A percentile compares a stretch with the other conserved stretches of the same genome.
Evolutionary conservation across 2,797 vertebrate species (phyloP).

Genomic region (Rhynchonycteris naso): DNA sequence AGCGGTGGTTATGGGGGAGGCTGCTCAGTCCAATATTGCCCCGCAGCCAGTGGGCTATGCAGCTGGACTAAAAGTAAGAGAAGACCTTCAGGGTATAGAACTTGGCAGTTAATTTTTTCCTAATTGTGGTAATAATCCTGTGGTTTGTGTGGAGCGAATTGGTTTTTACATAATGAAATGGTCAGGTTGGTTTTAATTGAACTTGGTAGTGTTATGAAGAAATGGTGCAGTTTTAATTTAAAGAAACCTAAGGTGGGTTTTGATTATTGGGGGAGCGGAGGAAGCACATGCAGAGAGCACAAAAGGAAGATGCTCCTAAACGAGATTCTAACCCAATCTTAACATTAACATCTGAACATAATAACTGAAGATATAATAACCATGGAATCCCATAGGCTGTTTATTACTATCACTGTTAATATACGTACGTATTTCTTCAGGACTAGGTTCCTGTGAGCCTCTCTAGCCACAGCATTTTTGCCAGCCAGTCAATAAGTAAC

Average conservation of each 20-base stretch:
- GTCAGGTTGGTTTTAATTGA: background rate
- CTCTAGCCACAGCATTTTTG: background rate
- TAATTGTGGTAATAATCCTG: background rate
- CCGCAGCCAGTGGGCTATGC: slow-evolving; percentile 97
- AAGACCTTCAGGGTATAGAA: background rate
- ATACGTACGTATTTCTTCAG: background rate
- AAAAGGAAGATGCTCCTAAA: background rate
- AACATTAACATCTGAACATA: background rate
- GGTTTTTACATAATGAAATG: slow-evolving; percentile 16
- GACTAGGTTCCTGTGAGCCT: background rate
- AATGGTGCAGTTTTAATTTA: background rate
- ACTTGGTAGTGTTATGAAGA: background rate
- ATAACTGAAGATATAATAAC: background rate
- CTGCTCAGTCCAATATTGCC: slow-evolving; percentile 95
- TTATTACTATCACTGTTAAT: background rate
- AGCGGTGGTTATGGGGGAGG: slow-evolving; percentile 94
- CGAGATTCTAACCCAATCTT: background rate
- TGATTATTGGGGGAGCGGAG: background rate
- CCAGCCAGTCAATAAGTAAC: background rate
- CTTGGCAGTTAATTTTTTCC: background rate
- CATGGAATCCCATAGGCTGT: background rate
- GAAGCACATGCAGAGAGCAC: background rate
- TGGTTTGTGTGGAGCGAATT: background rate
- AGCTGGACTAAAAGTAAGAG: slow-evolving; percentile 91
- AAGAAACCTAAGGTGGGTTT: slow-evolving; percentile 16